phyloP scores from a whole-genome alignment of 2,797 vertebrate species.

The Ambastaia sidthimunki region DNA sequence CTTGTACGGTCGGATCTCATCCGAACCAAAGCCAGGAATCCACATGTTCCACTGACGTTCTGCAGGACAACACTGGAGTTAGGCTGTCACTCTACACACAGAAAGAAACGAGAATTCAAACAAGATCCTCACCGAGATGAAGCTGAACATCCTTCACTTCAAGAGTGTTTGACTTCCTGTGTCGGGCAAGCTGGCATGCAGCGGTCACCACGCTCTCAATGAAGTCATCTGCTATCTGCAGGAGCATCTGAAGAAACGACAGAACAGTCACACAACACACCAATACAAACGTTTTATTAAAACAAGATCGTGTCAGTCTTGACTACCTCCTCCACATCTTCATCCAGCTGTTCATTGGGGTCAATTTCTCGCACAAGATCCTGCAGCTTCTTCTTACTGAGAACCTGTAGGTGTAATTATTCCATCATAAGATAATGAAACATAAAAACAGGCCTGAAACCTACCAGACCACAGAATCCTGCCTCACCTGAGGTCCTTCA shows the following conservation, averaged over 20 bases:
- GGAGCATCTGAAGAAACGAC: slow-evolving; percentile 84
- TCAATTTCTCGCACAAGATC: slow-evolving; percentile 97
- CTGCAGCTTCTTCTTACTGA: slow-evolving; percentile 98
- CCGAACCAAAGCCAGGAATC: slow-evolving; percentile 99
- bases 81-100: background rate
- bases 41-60: slow-evolving; percentile 99
- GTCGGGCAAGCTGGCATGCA: slow-evolving; percentile 94
- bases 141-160: slow-evolving; percentile 98
- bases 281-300: background rate
- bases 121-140: slow-evolving; percentile 86
- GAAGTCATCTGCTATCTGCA: slow-evolving; percentile 98
- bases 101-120: background rate
- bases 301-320: too few species aligned
- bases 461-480: background rate
- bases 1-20: slow-evolving; percentile 98
- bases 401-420: slow-evolving; percentile 77
- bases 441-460: background rate
- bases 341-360: slow-evolving; percentile 97
- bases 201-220: slow-evolving; percentile 98
- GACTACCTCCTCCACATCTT: slow-evolving; percentile 96
- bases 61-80: slow-evolving; percentile 61
- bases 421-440: background rate
- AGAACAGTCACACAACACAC: background rate
- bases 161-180: slow-evolving; percentile 96
- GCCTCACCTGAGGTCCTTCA: slow-evolving; percentile 90